Conservation (phyloP, 2,888 invertebrate genomes). For the Agrochola circellaris region DNA sequence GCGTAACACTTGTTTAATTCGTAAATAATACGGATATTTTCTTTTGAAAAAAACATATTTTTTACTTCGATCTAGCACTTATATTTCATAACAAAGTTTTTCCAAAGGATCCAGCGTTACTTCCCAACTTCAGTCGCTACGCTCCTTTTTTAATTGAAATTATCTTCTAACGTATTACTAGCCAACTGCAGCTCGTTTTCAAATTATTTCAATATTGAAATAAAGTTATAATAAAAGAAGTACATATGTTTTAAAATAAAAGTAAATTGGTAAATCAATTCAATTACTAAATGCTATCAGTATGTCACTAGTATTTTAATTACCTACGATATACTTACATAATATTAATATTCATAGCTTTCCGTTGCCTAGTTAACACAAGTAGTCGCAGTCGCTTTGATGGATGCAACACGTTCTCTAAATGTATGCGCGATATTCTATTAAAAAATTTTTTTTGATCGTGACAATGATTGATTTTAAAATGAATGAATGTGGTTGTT, state of each 20-base stretch:
- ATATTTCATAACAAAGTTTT: not conserved
- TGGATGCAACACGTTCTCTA: conserved; percentile 13
- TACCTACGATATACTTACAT: not conserved
- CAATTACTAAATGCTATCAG: not conserved
- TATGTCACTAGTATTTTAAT: conserved; percentile 6
- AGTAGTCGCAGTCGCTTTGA: not conserved
- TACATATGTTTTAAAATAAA: not conserved
- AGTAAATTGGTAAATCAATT: not conserved
- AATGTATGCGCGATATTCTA: conserved; percentile 9
- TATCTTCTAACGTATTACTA: too few species aligned
- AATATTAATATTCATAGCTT: conserved; percentile 25
- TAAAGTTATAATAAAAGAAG: not conserved
- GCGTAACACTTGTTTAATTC: too few species aligned
- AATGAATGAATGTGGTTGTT: too few species aligned
- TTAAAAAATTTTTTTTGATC: not conserved
- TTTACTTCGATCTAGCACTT: too few species aligned
- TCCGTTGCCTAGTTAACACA: not conserved
- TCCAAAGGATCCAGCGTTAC: not conserved
- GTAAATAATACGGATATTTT: too few species aligned
- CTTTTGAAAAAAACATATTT: too few species aligned
- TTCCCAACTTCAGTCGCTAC: not conserved
- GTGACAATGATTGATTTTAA: too few species aligned
- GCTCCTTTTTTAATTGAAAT: not conserved
- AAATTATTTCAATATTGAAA: not conserved
- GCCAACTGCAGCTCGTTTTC: not conserved